These are phyloP conservation scores for Tor tambroides DNA, from an alignment of 2,113 vertebrate genomes.

Conservation along the genomic window DNA sequence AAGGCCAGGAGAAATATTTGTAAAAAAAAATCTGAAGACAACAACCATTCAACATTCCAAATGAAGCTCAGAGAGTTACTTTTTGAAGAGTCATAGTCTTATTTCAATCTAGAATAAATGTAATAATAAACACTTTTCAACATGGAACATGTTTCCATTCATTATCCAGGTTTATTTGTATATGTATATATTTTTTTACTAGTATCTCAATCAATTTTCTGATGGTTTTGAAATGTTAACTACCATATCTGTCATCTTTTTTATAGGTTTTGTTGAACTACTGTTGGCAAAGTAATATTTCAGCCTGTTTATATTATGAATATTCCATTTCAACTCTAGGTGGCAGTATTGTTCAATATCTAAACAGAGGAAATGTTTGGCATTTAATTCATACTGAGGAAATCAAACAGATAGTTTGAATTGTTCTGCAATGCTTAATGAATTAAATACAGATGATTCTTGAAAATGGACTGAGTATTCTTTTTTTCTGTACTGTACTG, in stretches of 20 bases:
- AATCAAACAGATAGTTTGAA: no score
- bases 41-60: neutral
- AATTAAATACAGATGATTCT: neutral
- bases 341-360: constrained; percentile 15
- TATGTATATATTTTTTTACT: neutral
- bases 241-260: neutral
- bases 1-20: neutral
- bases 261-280: neutral
- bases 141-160: neutral
- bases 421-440: neutral
- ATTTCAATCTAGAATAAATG: neutral
- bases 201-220: neutral
- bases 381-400: neutral
- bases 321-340: constrained; percentile 1
- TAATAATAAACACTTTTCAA: neutral
- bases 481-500: neutral
- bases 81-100: neutral
- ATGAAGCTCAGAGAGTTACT: neutral
- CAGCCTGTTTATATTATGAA: neutral
- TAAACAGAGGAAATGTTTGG: neutral
- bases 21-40: neutral
- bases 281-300: neutral
- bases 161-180: neutral
- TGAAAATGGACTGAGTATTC: neutral
- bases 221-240: neutral